Percentiles rank a stretch among this genome's conserved stretches.
Evolutionary conservation across 2,113 vertebrate genomes (phyloP).

Genomic region (Bubalus kerabau): DNA sequence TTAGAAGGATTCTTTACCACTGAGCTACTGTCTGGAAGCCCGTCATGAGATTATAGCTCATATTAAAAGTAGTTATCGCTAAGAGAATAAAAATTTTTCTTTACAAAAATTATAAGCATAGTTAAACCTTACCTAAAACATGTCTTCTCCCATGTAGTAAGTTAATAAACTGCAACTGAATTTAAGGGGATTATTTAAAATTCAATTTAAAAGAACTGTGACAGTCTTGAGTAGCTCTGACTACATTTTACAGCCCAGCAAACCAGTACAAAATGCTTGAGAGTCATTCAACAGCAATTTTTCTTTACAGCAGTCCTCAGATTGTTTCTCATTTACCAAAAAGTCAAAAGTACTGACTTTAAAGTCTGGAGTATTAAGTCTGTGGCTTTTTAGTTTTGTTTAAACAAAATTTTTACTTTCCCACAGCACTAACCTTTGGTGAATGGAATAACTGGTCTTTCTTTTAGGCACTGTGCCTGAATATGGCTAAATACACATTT

Average conservation of each 20-base stretch:
- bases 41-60: background rate
- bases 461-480: background rate
- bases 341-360: background rate
- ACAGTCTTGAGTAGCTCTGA: background rate
- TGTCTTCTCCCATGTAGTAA: background rate
- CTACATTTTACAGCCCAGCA: background rate
- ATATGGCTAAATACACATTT: slow-evolving; percentile 1
- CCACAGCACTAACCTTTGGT: slow-evolving; percentile 6
- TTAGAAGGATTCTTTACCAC: background rate
- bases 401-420: slow-evolving; percentile 38
- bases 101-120: slow-evolving; percentile 2
- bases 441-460: background rate
- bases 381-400: slow-evolving; percentile 17
- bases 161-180: slow-evolving; percentile 1
- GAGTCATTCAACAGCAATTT: background rate
- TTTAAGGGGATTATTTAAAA: background rate
- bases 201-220: background rate
- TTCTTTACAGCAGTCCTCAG: background rate
- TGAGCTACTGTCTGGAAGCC: background rate
- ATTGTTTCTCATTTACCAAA: background rate
- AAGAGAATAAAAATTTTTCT: slow-evolving; percentile 3
- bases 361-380: background rate
- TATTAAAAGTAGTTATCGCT: background rate
- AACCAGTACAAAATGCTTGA: background rate
- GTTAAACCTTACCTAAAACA: background rate